Evolutionary conservation across 2,797 vertebrate species (phyloP).

Genomic region (Hirundo rustica): DNA sequence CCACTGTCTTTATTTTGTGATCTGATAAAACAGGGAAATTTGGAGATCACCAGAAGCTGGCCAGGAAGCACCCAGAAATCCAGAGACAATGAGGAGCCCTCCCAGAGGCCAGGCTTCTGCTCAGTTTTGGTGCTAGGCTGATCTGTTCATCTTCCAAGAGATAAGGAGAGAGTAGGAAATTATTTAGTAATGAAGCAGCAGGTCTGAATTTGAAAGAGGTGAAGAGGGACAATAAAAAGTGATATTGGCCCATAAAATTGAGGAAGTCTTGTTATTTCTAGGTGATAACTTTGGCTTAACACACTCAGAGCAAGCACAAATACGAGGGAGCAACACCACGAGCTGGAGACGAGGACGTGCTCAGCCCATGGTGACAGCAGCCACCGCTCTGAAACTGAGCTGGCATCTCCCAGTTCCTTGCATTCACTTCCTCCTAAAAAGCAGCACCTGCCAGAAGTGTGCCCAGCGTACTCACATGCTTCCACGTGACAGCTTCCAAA

Average conservation of each 20-base stretch:
- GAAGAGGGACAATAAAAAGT: not conserved
- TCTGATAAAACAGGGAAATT: not conserved
- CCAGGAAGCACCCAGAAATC: not conserved
- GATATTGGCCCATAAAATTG: not conserved
- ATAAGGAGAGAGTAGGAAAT: not conserved
- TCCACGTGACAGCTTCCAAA: constrained; percentile 1
- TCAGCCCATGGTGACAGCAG: not conserved
- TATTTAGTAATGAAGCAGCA: not conserved
- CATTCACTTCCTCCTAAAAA: constrained; percentile 33
- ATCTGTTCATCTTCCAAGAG: not conserved
- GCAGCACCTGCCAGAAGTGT: constrained; percentile 12
- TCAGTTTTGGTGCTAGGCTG: not conserved
- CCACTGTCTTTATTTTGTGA: not conserved
- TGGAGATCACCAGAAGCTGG: not conserved
- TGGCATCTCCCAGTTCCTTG: constrained; percentile 17
- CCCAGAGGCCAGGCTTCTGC: not conserved
- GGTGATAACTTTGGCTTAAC: not conserved
- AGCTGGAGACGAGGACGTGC: not conserved
- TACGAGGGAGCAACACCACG: accelerated
- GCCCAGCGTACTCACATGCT: not conserved
- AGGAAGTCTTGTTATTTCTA: not conserved
- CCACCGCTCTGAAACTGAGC: not conserved
- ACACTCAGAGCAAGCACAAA: not conserved
- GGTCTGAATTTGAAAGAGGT: not conserved
- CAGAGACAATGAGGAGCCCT: not conserved